Evolutionary conservation across 2,797 vertebrate species (phyloP), one percentile per base, ranked within the genome.

Genomic region (Cebuella pygmaea): DNA sequence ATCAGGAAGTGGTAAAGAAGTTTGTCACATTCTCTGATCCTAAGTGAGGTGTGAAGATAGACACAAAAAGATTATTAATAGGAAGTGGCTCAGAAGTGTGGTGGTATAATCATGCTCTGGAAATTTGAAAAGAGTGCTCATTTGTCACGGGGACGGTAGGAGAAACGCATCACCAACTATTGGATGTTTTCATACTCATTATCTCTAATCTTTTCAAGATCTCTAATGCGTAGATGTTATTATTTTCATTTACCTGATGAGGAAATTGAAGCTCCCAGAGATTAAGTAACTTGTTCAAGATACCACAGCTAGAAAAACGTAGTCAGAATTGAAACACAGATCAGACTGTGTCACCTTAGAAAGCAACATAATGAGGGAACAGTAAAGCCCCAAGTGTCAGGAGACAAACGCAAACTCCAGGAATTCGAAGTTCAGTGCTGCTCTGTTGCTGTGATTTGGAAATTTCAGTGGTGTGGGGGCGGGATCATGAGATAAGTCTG

Each of bases 161-260:
- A 91, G 87, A 90, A 92, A 78, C 33, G 78, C 22, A 81, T 46
- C 44, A 20, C 12, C n/a, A 78, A 83, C 10, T 74, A 1, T 26
- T 59, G 26, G 15, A 46, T 74, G n/a, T 20, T 81, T 95, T 96
- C 22, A 27, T 44, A 44, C 10, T 50, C 81, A 78, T 41, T 36
- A 27, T 80, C 75, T 88, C 61, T 89, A 93, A 93, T 94, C 30
- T 46, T 95, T 89, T 22, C 9, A 33, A 36, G 30, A 80, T 93
- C 52, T 8, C 15, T 48, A 70, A 86, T 44, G 55, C 76, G 12
- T 36, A 83, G 30, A 3, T 50, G 22, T 88, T 93, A 72, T 55
- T 80, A 82, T 96, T 93, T 94, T 93, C 10, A 61, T 82, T 94
- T 94, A 52, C 55, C 44, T 75, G 33, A 88, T 74, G 78, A 93